Evolutionary conservation across 53 echinoderm and acorn worm species (phyloP).

Genomic region (Paelopatides confundens): DNA sequence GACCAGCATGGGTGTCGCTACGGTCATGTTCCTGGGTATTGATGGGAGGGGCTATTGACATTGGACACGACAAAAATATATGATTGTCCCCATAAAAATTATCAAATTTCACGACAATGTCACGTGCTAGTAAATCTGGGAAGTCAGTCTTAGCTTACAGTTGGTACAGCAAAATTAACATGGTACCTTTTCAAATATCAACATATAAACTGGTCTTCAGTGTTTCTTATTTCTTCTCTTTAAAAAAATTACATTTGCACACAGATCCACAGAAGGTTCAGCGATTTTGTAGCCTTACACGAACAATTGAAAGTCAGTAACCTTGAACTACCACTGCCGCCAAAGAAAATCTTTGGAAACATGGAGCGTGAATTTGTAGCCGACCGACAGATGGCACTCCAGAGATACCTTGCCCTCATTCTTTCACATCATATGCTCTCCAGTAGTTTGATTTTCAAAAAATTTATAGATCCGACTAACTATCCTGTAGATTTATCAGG

Average conservation of each 20-base stretch:
- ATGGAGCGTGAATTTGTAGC: constrained; percentile 98
- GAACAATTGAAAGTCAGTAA: constrained; percentile 79
- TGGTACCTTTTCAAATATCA: too few relatives aligned
- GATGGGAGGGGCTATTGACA: too few relatives aligned
- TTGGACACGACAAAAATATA: too few relatives aligned
- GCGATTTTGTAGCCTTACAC: constrained; percentile 87
- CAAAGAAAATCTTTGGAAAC: constrained; percentile 97
- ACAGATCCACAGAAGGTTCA: constrained; percentile 94
- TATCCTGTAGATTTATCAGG: constrained; percentile 85
- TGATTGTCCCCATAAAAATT: too few relatives aligned
- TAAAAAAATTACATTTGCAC: not conserved
- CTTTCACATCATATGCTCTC: constrained; percentile 84
- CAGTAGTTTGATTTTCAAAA: constrained; percentile 75
- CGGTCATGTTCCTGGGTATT: too few relatives aligned
- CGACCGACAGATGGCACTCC: constrained; percentile 89
- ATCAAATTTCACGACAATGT: too few relatives aligned
- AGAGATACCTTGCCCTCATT: constrained; percentile 80
- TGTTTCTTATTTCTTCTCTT: too few relatives aligned
- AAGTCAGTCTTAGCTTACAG: too few relatives aligned
- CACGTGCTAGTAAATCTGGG: too few relatives aligned
- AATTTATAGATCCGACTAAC: constrained; percentile 85
- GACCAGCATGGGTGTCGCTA: too few relatives aligned
- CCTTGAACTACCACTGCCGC: constrained; percentile 90
- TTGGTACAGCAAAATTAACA: too few relatives aligned
- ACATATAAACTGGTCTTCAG: too few relatives aligned